Conservation (phyloP, 2,113 vertebrate species). For the Rousettus leschenaultii region DNA sequence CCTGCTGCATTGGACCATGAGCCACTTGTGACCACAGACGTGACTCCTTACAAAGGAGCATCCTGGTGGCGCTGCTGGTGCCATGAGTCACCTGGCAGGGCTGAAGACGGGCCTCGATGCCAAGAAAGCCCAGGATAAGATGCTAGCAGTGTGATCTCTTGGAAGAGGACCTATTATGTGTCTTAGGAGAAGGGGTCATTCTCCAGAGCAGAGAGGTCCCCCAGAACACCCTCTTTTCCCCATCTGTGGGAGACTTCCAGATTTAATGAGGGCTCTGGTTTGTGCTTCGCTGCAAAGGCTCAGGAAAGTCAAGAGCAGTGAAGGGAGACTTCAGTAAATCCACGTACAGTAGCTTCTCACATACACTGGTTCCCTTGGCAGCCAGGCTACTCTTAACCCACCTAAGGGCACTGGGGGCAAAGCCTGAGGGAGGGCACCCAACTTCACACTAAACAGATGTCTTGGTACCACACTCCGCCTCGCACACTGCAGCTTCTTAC, state of each 20-base stretch:
- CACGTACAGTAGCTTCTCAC: background rate
- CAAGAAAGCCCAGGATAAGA: background rate
- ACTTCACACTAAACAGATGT: background rate
- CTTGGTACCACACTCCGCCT: background rate
- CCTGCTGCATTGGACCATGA: background rate
- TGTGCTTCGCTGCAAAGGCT: background rate
- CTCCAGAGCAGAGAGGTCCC: background rate
- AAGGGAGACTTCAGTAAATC: background rate
- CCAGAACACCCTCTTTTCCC: background rate
- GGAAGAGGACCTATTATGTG: background rate
- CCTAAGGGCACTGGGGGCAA: background rate
- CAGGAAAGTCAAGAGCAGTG: background rate
- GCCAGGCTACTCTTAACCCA: background rate
- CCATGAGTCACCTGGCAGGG: background rate
- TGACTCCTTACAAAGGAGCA: background rate
- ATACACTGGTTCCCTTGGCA: background rate
- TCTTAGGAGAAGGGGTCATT: background rate
- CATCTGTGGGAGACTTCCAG: background rate
- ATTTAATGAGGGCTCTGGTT: background rate
- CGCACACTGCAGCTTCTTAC: slow-evolving; percentile 78
- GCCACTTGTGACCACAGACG: background rate
- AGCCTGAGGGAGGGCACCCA: background rate
- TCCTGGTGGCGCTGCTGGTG: background rate
- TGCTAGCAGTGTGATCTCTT: background rate
- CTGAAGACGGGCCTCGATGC: background rate